Evolutionary conservation across 1,140 invertebrate species (phyloP), one percentile per base, ranked within the genome.

Genomic region (Aphis craccivora): DNA sequence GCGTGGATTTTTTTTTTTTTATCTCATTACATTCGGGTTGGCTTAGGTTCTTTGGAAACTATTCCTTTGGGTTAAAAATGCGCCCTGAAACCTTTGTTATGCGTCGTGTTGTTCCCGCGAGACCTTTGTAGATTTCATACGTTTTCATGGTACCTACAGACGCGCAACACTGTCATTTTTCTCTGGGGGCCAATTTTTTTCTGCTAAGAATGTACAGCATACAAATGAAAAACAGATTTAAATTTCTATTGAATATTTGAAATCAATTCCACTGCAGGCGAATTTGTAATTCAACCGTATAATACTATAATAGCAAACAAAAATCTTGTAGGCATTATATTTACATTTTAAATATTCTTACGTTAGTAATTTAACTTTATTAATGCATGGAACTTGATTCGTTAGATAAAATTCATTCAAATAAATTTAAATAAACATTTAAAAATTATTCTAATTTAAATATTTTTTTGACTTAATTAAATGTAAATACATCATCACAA

Each of bases 151-250:
- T 67, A 76, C n/a, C n/a, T n/a, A n/a, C 25, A 67, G 20, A 45
- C 37, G 8, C 18, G 20, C 20, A 67, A 90, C 23, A 43, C 25
- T 8, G 55, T 76, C 60, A 22, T n/a, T 30, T 76, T 22, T 40
- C 40, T 91, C 90, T n/a, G 20, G 40, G 90, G 90, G 40, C 18
- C 14, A 45, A 76, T 91, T 91, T 60, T 67, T 88, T 55, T 53
- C 51, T 35, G 14, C 23, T 22, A 53, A 53, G 30, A 89, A 89
- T 25, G 35, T 40, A 40, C 20, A 23, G 51, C 53, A 55, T 40
- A 55, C 51, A 40, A 40, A 55, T 48, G 45, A 30, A 14, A 48
- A 88, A 51, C 8, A 20, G 86, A 40, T 45, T 88, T 88, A 22
- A 48, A 88, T 88, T 48, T 35, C 86, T 8, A 45, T 86, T 14